Conservation (phyloP, 2,113 vertebrate genomes). For the Hippoglossus stenolepis region DNA sequence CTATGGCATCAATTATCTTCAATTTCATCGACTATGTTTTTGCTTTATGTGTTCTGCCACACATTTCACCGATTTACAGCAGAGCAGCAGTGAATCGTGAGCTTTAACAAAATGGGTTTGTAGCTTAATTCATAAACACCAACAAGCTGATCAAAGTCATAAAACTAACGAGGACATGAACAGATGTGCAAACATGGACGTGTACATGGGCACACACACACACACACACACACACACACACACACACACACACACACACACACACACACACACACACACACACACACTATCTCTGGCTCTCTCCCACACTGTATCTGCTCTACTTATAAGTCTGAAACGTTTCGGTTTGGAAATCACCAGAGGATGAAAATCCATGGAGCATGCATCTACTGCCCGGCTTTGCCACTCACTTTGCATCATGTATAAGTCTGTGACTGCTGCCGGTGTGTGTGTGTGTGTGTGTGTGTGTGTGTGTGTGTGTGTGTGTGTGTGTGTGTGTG, state of each 20-base stretch:
- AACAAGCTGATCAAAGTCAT: background rate
- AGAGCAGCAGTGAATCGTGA: too few relatives aligned
- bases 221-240: background rate
- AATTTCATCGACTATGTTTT: too few relatives aligned
- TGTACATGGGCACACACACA: background rate
- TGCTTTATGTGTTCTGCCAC: too few relatives aligned
- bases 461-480: constrained; percentile 20
- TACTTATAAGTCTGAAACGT: constrained; percentile 57
- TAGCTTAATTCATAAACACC: background rate
- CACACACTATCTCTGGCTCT: background rate
- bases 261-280: background rate
- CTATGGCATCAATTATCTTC: background rate
- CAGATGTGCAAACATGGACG: constrained; percentile 2
- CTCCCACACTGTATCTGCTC: constrained; percentile 26
- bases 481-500: background rate
- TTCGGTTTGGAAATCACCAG: constrained; percentile 58
- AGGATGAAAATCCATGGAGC: constrained; percentile 57
- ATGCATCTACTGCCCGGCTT: constrained; percentile 45
- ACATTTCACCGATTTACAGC: too few relatives aligned
- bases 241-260: background rate
- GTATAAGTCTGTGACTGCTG: constrained; percentile 42
- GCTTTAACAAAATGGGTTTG: constrained; percentile 12
- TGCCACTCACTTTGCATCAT: constrained; percentile 63
- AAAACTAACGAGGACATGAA: constrained; percentile 20
- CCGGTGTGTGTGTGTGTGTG: constrained; percentile 14